These are phyloP conservation scores for Heliconius aoede DNA, from an alignment of 2,888 invertebrate species.

Conservation along the genomic window DNA sequence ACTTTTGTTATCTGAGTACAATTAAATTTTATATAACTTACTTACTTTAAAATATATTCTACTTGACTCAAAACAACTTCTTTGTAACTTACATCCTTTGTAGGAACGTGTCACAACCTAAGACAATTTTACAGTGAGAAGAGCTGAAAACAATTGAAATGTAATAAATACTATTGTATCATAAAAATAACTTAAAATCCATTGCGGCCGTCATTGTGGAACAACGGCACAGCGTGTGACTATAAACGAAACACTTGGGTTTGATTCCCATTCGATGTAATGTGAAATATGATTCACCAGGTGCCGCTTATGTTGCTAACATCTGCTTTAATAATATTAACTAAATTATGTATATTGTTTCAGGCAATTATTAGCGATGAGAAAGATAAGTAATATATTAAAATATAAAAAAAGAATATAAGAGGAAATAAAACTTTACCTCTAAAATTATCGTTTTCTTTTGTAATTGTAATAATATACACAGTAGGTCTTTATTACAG, in stretches of 20 bases:
- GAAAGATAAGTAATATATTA: not conserved
- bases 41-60: not conserved
- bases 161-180: not conserved
- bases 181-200: not conserved
- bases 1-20: not conserved
- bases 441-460: no score
- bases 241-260: no score
- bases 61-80: not conserved
- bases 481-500: no score
- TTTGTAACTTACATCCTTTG: conserved; percentile 17
- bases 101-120: conserved; percentile 9
- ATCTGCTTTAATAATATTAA: not conserved
- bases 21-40: not conserved
- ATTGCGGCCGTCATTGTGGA: no score
- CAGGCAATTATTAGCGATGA: not conserved
- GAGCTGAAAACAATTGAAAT: not conserved
- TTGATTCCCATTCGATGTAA: no score
- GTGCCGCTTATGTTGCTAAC: not conserved
- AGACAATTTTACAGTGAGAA: not conserved
- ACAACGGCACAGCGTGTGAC: no score
- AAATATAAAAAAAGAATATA: not conserved
- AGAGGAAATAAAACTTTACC: no score
- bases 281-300: not conserved
- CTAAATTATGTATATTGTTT: not conserved
- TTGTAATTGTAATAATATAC: no score